A percentile compares a stretch with the other conserved stretches of the same genome.
Evolutionary conservation across 2,797 vertebrate genomes (phyloP).

Genomic region (Parauchenoglanis punctatus): DNA sequence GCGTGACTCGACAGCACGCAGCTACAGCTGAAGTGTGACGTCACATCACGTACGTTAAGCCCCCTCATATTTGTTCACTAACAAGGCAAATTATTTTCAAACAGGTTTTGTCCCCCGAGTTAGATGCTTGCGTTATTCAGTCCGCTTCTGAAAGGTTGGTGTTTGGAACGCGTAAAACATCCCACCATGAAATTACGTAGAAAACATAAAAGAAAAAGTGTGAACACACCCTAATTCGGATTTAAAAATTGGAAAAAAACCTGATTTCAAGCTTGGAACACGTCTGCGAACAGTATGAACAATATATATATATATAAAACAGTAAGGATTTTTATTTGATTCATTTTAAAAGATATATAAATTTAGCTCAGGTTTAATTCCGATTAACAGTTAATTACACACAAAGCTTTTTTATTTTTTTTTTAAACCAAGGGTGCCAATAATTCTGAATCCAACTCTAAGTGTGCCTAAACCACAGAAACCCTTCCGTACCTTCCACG

Average conservation of each 20-base stretch:
- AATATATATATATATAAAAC: too few species aligned
- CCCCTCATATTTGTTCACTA: neutral
- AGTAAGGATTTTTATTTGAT: neutral
- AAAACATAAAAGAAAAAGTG: neutral
- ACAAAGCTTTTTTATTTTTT: neutral
- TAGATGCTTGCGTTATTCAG: neutral
- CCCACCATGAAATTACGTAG: neutral
- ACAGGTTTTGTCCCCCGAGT: neutral
- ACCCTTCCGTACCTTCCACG: conserved; percentile 83
- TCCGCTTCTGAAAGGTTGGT: too few species aligned
- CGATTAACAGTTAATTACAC: neutral
- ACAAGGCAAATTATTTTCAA: neutral
- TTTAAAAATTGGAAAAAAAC: neutral
- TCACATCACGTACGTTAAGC: neutral
- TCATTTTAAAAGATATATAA: too few species aligned
- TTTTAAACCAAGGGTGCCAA: neutral
- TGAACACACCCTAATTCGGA: neutral
- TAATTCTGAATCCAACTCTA: neutral
- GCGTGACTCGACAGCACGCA: neutral
- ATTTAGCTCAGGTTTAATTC: neutral
- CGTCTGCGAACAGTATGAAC: neutral
- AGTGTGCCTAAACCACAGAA: neutral
- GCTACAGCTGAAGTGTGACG: neutral
- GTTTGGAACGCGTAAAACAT: neutral
- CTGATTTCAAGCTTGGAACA: neutral